Evolutionary conservation across 2,113 vertebrate species (phyloP).

Genomic region (Gymnobelideus leadbeateri): DNA sequence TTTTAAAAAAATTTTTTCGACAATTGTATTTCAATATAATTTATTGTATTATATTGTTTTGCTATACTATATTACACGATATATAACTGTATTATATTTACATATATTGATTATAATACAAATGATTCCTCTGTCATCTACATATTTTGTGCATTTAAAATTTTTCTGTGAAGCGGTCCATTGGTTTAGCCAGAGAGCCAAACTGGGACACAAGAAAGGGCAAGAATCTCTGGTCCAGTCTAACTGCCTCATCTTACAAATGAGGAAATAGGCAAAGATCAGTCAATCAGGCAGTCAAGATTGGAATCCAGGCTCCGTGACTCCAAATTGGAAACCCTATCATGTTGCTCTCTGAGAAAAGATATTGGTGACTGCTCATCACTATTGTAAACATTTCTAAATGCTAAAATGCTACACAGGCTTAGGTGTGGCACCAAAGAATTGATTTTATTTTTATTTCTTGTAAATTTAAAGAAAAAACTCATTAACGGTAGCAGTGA

Average conservation of each 20-base stretch:
- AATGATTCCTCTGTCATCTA: background rate
- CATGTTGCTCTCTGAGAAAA: background rate
- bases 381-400: constrained; percentile 25
- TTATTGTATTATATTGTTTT: no score
- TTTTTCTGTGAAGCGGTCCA: background rate
- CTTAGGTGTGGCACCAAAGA: background rate
- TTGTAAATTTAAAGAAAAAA: constrained; percentile 27
- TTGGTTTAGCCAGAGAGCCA: background rate
- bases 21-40: no score
- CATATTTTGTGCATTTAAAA: background rate
- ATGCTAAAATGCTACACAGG: constrained; percentile 11
- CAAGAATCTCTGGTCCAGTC: background rate
- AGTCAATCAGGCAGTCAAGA: background rate
- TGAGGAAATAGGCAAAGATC: background rate
- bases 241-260: background rate
- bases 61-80: no score
- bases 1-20: no score
- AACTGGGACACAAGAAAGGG: background rate
- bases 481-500: background rate
- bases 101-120: background rate
- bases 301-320: background rate
- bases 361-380: background rate
- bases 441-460: constrained; percentile 23
- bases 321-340: background rate
- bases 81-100: background rate